Conservation (phyloP, 2,888 invertebrate genomes). For the Eudemis profundana region DNA sequence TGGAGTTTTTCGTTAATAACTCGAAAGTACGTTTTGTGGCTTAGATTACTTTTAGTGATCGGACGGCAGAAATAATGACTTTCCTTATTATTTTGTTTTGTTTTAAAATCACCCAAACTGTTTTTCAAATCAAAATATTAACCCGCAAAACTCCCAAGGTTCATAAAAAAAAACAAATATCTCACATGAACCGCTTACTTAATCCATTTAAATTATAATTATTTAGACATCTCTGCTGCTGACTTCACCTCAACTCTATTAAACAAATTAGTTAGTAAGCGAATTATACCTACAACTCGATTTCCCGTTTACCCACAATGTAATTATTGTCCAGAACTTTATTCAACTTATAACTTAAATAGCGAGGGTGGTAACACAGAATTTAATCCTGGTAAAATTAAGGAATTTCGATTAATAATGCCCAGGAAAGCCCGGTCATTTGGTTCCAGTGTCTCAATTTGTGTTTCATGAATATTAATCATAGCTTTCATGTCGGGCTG, state of each 20-base stretch:
- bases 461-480: constrained; percentile 73
- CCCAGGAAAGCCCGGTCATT: constrained; percentile 63
- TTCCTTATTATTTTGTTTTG: too few species aligned
- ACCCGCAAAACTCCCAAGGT: too few species aligned
- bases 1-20: too few species aligned
- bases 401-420: constrained; percentile 71
- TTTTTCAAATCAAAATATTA: too few species aligned
- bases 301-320: constrained; percentile 39
- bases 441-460: constrained; percentile 65
- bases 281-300: constrained; percentile 36
- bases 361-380: constrained; percentile 52
- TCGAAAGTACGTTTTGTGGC: too few species aligned
- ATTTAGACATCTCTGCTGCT: constrained; percentile 6
- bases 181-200: too few species aligned
- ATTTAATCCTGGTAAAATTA: constrained; percentile 62
- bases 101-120: too few species aligned
- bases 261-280: constrained; percentile 40
- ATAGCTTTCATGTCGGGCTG: constrained; percentile 39
- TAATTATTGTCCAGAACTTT: constrained; percentile 38
- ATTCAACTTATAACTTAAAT: constrained; percentile 36
- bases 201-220: neutral
- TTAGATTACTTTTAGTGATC: too few species aligned
- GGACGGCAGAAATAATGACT: too few species aligned
- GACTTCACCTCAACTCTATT: constrained; percentile 27
- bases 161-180: too few species aligned